These are phyloP conservation scores for Drosophila gaucha DNA, from an alignment of 2,888 invertebrate species.

Conservation along the genomic window DNA sequence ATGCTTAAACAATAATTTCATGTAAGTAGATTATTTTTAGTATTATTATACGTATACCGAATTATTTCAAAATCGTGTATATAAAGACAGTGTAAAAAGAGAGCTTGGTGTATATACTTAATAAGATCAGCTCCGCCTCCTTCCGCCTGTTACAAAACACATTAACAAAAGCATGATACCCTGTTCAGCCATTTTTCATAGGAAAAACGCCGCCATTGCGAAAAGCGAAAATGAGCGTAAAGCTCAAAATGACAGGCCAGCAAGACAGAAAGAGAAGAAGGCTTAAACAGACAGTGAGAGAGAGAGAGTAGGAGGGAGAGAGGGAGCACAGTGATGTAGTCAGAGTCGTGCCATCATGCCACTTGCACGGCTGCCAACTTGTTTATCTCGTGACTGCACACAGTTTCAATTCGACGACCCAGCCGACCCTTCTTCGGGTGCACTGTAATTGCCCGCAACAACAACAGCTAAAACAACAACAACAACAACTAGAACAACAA, in stretches of 20 bases:
- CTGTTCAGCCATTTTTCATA: not conserved
- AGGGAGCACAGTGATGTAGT: not conserved
- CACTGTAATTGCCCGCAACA: constrained; percentile 56
- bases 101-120: no score
- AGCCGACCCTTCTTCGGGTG: constrained; percentile 49
- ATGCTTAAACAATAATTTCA: no score
- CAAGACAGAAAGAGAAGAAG: not conserved
- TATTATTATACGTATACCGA: no score
- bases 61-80: no score
- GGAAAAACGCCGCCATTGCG: constrained; percentile 56
- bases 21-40: no score
- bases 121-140: not conserved
- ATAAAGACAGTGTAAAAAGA: no score
- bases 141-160: not conserved
- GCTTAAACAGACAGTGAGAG: not conserved
- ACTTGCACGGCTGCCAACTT: constrained; percentile 74
- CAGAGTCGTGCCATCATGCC: constrained; percentile 47
- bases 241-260: constrained; percentile 69
- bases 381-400: constrained; percentile 74
- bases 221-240: constrained; percentile 77
- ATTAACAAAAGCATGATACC: not conserved
- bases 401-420: constrained; percentile 62
- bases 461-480: constrained; percentile 20
- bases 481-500: constrained; percentile 42
- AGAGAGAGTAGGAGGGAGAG: not conserved